Evolutionary conservation across 2,888 invertebrate species (phyloP).

Genomic region (Microctonus aethiopoides): DNA sequence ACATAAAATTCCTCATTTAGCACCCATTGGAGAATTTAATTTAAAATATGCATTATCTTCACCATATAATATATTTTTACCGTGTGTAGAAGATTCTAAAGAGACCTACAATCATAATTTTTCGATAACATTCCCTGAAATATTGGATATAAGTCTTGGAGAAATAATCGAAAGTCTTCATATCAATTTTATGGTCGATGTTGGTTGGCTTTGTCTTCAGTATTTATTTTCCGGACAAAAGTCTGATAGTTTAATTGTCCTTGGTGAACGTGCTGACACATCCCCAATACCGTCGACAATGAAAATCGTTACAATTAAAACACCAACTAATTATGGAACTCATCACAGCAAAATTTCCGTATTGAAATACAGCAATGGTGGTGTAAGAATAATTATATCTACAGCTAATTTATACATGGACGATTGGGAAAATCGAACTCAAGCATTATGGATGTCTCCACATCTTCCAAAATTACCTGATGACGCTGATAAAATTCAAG

Average conservation of each 20-base stretch:
- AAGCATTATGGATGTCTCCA: constrained; percentile 94
- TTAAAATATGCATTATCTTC: constrained; percentile 75
- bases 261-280: constrained; percentile 30
- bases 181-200: constrained; percentile 93
- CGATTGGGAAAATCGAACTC: constrained; percentile 95
- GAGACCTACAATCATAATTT: constrained; percentile 75
- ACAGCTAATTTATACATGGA: constrained; percentile 92
- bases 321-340: constrained; percentile 53
- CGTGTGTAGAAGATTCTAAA: constrained; percentile 75
- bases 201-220: constrained; percentile 88
- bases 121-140: constrained; percentile 80
- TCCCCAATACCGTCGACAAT: constrained; percentile 49
- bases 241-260: constrained; percentile 64
- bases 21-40: constrained; percentile 72
- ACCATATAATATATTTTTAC: constrained; percentile 82
- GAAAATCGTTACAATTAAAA: constrained; percentile 47
- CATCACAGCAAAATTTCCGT: constrained; percentile 82
- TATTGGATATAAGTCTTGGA: constrained; percentile 83
- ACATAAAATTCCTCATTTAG: constrained; percentile 70
- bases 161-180: constrained; percentile 81
- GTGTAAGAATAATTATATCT: constrained; percentile 86
- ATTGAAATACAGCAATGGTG: constrained; percentile 83
- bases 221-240: constrained; percentile 82
- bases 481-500: constrained; percentile 69
- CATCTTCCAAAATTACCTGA: constrained; percentile 75